phyloP scores from a whole-genome alignment of 92 coral and sea anemone species.

The Parazoanthus swiftii region DNA sequence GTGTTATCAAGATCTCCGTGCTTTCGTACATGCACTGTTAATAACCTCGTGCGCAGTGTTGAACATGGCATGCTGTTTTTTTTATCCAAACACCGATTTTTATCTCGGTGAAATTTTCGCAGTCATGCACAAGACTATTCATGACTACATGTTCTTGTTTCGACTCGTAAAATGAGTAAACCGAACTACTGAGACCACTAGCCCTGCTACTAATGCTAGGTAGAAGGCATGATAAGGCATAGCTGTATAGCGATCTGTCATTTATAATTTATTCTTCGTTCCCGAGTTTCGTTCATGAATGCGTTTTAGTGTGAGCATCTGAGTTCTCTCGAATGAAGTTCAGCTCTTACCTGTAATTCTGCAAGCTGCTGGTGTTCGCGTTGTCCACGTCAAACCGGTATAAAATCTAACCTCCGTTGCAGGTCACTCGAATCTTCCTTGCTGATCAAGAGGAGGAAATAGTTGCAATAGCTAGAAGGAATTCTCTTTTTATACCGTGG shows the following conservation, averaged over 20 bases:
- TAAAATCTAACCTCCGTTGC: not conserved
- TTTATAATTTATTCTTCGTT: not conserved
- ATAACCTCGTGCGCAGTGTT: not conserved
- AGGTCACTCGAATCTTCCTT: not conserved
- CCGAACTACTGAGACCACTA: not conserved
- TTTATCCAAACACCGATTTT: too few species aligned
- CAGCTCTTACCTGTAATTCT: not conserved
- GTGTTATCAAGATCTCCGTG: not conserved
- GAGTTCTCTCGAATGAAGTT: not conserved
- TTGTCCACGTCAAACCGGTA: not conserved
- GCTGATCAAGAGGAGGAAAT: not conserved
- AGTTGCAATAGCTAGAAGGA: not conserved
- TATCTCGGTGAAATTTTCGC: not conserved
- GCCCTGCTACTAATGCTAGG: not conserved
- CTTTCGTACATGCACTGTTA: too few species aligned
- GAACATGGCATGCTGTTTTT: not conserved
- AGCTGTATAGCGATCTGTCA: not conserved
- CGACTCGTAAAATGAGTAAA: not conserved
- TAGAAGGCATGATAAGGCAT: not conserved
- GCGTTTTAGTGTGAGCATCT: not conserved
- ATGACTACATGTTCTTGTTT: not conserved
- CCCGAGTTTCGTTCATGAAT: not conserved
- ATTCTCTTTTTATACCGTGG: slow-evolving; percentile 2
- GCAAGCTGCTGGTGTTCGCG: not conserved
- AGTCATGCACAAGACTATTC: not conserved